Conservation (phyloP, 2,113 vertebrate genomes). For the Syngnathus floridae region DNA sequence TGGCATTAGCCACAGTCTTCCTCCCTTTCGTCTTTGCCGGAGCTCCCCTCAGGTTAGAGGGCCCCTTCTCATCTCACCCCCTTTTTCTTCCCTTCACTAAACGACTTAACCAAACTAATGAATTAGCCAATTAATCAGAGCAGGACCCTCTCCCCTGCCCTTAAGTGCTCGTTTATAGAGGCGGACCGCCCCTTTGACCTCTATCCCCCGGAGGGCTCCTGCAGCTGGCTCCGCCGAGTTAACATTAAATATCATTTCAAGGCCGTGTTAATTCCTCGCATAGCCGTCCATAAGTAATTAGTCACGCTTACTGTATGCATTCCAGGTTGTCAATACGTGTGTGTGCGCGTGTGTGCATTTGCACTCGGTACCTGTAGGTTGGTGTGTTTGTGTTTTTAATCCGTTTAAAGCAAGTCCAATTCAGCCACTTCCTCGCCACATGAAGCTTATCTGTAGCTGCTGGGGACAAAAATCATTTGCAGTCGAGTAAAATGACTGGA, state of each 20-base stretch:
- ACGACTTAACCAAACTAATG: slow-evolving; percentile 74
- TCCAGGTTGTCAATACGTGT: slow-evolving; percentile 47
- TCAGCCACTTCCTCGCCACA: slow-evolving; percentile 58
- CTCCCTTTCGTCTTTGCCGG: slow-evolving; percentile 42
- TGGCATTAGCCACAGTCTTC: slow-evolving; percentile 60
- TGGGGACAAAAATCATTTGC: slow-evolving; percentile 70
- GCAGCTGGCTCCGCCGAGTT: slow-evolving; percentile 61
- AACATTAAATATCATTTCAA: slow-evolving; percentile 74
- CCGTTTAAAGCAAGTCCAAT: slow-evolving; percentile 66
- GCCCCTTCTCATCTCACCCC: slow-evolving; percentile 47
- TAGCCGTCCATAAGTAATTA: slow-evolving; percentile 69
- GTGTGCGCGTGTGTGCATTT: slow-evolving; percentile 16
- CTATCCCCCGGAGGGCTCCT: slow-evolving; percentile 66
- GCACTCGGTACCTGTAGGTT: slow-evolving; percentile 12
- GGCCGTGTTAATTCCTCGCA: slow-evolving; percentile 66
- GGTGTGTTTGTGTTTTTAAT: slow-evolving; percentile 53
- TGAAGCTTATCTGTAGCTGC: slow-evolving; percentile 67
- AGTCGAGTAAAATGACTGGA: slow-evolving; percentile 59
- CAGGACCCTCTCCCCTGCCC: slow-evolving; percentile 65
- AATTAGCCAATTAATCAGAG: slow-evolving; percentile 78
- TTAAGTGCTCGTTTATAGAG: slow-evolving; percentile 75
- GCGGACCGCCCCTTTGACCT: slow-evolving; percentile 67
- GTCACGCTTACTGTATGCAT: slow-evolving; percentile 61
- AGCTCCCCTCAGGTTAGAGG: slow-evolving; percentile 60
- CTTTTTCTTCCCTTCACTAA: slow-evolving; percentile 48